Conservation (phyloP, 2,888 invertebrate species). For the Hipparchia semele region DNA sequence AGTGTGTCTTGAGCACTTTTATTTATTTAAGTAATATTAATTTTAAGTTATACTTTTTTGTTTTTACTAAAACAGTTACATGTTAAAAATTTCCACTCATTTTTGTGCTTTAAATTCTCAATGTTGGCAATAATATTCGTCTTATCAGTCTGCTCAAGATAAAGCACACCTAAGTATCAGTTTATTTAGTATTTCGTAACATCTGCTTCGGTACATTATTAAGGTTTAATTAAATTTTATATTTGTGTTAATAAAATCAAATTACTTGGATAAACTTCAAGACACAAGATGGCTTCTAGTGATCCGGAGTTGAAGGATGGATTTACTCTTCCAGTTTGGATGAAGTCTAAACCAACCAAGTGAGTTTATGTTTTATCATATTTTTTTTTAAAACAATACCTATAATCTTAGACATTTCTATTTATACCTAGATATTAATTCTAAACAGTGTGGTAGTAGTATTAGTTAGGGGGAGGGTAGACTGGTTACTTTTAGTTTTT, state of each 20-base stretch:
- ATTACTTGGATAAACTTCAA: conserved; percentile 25
- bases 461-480: too few species aligned
- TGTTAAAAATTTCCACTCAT: conserved; percentile 41
- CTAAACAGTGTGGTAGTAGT: too few species aligned
- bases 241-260: not conserved
- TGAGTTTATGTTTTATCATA: conserved; percentile 47
- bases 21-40: conserved; percentile 36
- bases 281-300: conserved; percentile 70
- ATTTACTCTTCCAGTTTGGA: conserved; percentile 88
- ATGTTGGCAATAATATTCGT: conserved; percentile 61
- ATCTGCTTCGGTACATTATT: conserved; percentile 50
- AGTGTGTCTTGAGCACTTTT: conserved; percentile 67
- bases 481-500: too few species aligned
- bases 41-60: conserved; percentile 1
- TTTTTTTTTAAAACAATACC: not conserved
- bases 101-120: conserved; percentile 41
- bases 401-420: not conserved
- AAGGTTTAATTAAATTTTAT: conserved; percentile 12
- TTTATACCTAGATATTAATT: too few species aligned
- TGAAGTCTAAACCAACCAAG: conserved; percentile 86
- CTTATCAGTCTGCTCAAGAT: conserved; percentile 80
- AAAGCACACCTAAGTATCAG: conserved; percentile 47
- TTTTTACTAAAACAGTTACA: conserved; percentile 30
- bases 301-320: conserved; percentile 85
- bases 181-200: conserved; percentile 54